These are phyloP conservation scores for Thymelicus sylvestris DNA, from an alignment of 2,888 invertebrate species.

Conservation along the genomic window DNA sequence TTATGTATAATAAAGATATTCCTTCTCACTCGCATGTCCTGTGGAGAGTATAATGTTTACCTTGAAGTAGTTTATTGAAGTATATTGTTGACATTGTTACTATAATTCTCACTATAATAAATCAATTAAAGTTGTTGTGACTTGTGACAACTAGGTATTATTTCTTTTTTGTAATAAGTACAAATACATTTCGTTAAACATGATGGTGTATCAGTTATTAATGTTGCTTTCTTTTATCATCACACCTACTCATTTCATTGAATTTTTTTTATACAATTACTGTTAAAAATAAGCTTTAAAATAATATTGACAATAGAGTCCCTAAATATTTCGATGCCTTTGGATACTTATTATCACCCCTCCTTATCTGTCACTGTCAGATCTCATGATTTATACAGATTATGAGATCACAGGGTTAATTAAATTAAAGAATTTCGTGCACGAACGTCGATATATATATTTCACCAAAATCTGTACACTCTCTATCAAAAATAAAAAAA, in stretches of 20 bases:
- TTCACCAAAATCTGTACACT: no score
- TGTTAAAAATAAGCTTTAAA: no score
- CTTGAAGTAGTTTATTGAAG: slow-evolving; percentile 50
- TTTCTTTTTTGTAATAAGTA: background rate
- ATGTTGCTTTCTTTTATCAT: background rate
- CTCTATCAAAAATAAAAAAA: no score
- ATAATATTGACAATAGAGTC: no score
- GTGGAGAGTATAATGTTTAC: slow-evolving; percentile 51
- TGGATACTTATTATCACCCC: no score
- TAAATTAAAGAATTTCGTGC: no score
- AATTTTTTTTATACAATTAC: no score
- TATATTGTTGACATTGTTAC: slow-evolving; percentile 40
- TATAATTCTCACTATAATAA: background rate
- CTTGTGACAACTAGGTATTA: background rate
- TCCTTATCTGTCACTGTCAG: no score
- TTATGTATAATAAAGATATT: background rate
- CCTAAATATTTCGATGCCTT: no score
- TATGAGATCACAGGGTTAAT: no score
- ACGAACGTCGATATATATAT: no score
- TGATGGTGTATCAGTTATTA: background rate
- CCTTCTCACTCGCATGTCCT: slow-evolving; percentile 55
- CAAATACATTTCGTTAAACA: background rate
- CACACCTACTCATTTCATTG: background rate
- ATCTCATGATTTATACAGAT: no score
- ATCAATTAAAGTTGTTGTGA: background rate